phyloP scores from a whole-genome alignment of 1,140 invertebrate genomes.

The Diorhabda sublineata region DNA sequence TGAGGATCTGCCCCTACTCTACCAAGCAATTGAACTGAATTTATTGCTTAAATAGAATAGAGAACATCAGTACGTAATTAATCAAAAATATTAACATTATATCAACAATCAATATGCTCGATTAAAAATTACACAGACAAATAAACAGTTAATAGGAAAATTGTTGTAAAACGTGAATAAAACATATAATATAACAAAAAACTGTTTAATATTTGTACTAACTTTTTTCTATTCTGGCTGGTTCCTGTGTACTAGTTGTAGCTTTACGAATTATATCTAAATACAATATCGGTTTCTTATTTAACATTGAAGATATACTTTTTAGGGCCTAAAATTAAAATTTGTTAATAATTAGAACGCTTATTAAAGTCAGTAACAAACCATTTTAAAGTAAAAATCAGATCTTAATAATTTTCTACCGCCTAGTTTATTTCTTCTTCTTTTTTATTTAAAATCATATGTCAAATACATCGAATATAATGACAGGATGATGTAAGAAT shows the following conservation, averaged over 20 bases:
- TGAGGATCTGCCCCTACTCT: constrained; percentile 83
- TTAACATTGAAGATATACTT: neutral
- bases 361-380: no score
- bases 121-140: neutral
- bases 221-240: constrained; percentile 35
- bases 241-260: constrained; percentile 27
- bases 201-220: neutral
- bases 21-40: constrained; percentile 81
- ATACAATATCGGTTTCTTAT: neutral
- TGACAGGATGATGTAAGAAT: no score
- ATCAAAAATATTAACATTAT: neutral
- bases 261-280: constrained; percentile 6
- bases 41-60: constrained; percentile 65
- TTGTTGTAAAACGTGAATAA: neutral
- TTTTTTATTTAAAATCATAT: no score
- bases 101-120: neutral
- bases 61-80: neutral
- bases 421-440: no score
- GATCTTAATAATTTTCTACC: no score
- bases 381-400: no score
- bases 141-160: neutral
- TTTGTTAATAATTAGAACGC: no score
- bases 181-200: neutral
- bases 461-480: no score
- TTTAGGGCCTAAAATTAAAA: constrained; percentile 1